Conservation (phyloP, 1,140 invertebrate species). For the Tyrophagus putrescentiae region DNA sequence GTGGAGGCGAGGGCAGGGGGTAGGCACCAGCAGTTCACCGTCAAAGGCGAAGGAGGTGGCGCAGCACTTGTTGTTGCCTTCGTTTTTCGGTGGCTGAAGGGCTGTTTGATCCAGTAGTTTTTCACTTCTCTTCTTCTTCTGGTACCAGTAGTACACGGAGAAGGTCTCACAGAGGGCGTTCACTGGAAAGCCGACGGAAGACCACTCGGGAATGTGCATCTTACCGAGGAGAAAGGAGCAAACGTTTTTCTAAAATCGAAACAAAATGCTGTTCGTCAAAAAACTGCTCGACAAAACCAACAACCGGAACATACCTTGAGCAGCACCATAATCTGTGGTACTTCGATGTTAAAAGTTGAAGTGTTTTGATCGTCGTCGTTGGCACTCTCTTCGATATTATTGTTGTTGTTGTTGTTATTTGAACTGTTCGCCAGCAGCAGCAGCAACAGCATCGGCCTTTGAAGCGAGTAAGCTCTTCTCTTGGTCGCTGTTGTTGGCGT, state of each 20-base stretch:
- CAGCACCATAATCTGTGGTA: slow-evolving; percentile 35
- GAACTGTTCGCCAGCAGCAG: no score
- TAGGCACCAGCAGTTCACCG: slow-evolving; percentile 70
- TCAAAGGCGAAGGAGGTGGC: slow-evolving; percentile 52
- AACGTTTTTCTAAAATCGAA: slow-evolving; percentile 70
- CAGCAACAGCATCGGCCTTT: no score
- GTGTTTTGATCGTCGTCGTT: background rate
- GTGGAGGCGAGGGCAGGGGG: slow-evolving; percentile 56
- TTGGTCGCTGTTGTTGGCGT: background rate
- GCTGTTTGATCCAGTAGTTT: no score
- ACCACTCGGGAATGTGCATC: slow-evolving; percentile 65
- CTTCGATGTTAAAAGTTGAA: background rate
- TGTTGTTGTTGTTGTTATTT: background rate
- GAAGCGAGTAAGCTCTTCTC: background rate
- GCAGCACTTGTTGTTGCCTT: slow-evolving; percentile 4
- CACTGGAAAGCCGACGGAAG: slow-evolving; percentile 65
- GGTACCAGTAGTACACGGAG: slow-evolving; percentile 38
- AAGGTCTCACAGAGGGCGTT: slow-evolving; percentile 59
- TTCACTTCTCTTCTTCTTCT: slow-evolving; percentile 36
- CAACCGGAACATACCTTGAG: no score
- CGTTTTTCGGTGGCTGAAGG: background rate
- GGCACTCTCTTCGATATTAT: no score
- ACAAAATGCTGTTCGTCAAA: slow-evolving; percentile 62
- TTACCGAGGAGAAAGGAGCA: slow-evolving; percentile 71
- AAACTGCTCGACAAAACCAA: no score